phyloP scores from a whole-genome alignment of 1,140 invertebrate genomes.

The Atopsyche davidsoni region DNA sequence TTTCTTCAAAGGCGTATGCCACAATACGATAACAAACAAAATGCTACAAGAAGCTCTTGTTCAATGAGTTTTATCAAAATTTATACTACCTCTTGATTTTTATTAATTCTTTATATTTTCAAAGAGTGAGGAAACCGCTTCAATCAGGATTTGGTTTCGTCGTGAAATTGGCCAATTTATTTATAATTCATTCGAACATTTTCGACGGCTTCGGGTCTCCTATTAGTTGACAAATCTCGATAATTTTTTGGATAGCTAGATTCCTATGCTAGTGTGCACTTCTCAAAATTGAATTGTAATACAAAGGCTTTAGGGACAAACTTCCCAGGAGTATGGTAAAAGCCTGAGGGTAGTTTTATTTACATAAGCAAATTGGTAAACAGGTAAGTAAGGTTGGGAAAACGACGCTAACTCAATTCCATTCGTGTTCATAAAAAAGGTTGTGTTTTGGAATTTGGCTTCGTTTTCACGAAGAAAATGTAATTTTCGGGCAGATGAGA shows the following conservation, averaged over 20 bases:
- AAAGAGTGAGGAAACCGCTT: too few species aligned
- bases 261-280: constrained; percentile 1
- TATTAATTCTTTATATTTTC: too few species aligned
- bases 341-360: constrained; percentile 27
- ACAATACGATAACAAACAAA: too few species aligned
- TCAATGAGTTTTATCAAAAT: too few species aligned
- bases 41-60: too few species aligned
- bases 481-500: neutral
- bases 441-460: constrained; percentile 20
- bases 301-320: constrained; percentile 19
- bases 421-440: constrained; percentile 18
- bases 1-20: too few species aligned
- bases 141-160: too few species aligned
- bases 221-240: neutral
- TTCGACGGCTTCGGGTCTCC: neutral
- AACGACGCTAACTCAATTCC: constrained; percentile 29
- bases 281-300: constrained; percentile 28
- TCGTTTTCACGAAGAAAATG: neutral
- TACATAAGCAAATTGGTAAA: constrained; percentile 32
- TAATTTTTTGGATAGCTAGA: neutral
- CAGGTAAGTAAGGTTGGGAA: constrained; percentile 28
- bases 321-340: constrained; percentile 15
- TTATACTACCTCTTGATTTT: too few species aligned
- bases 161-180: neutral
- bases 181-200: neutral